These are phyloP conservation scores for Toxotes jaculatrix DNA, from an alignment of 2,113 vertebrate species.

Conservation along the genomic window DNA sequence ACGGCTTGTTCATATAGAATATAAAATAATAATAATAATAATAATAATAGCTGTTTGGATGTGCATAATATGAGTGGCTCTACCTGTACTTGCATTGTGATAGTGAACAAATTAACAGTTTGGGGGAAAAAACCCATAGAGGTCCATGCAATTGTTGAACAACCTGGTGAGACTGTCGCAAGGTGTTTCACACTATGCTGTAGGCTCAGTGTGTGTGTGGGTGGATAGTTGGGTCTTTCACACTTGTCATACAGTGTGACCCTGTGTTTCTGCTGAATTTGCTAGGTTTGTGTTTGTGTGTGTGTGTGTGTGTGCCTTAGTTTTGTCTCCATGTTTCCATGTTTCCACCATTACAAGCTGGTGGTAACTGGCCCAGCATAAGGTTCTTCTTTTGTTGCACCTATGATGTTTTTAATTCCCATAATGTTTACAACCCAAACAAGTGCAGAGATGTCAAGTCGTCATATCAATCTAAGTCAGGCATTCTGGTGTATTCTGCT, in stretches of 20 bases:
- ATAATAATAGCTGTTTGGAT: neutral
- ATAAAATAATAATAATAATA: neutral
- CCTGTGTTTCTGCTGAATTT: slow-evolving; percentile 58
- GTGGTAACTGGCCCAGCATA: neutral
- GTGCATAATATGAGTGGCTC: neutral
- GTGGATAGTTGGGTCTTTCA: slow-evolving; percentile 60
- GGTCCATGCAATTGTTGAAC: slow-evolving; percentile 34
- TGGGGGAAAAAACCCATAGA: slow-evolving; percentile 1
- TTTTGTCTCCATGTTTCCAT: slow-evolving; percentile 21
- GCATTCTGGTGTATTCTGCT: neutral
- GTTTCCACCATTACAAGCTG: neutral
- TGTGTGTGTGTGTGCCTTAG: neutral
- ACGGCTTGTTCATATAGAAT: neutral
- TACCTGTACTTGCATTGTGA: neutral
- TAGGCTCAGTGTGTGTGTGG: slow-evolving; percentile 24
- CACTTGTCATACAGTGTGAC: slow-evolving; percentile 58
- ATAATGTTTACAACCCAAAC: neutral
- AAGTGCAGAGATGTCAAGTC: neutral
- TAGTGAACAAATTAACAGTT: slow-evolving; percentile 9
- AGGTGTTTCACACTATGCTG: slow-evolving; percentile 62
- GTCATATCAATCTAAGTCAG: neutral
- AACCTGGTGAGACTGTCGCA: slow-evolving; percentile 27
- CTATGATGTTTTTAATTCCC: neutral
- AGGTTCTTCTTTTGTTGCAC: neutral
- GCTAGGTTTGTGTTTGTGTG: slow-evolving; percentile 31